Base-by-base conservation (phyloP, 2,888 invertebrate species). In the Clostera curtula region DNA sequence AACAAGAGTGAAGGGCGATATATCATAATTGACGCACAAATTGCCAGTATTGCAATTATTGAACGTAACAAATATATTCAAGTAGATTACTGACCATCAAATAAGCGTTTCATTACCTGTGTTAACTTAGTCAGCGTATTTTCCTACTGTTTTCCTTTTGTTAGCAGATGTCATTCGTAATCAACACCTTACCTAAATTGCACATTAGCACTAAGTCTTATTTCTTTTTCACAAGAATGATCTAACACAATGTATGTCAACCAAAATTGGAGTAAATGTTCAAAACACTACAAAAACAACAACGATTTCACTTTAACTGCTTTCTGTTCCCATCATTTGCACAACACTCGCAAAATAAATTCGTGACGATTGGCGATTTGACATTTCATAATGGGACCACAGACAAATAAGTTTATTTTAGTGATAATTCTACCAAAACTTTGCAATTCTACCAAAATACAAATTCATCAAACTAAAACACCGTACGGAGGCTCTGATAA, bases 161-260 rank as follows among this genome's bases (percentile, higher is more conserved):
- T 68, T 76, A 70, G 48, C 67, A 76, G 71, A 76, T 74, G 76
- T 76, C 80, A 79, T 74, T 67, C 70, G 77, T 73, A 75, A 73
- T 75, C 71, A 79, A 74, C 76, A 70, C 68, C 68, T 63, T 65
- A 64, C 73, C 76, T 80, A 80, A 77, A 75, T 69, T 77, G 75
- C 61, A 70, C 71, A 57, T 56, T 60, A 64, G 61, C 58, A 54
- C 61, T 56, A 63, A 62, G 56, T 59, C 62, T 65, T n/a, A n/a
- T 61, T 22, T 4, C 9, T 22, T 21, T 12, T 57, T 47, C 57
- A 58, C 61, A 58, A 46, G 39, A 55, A 57, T 51, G 43, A 53
- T 43, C 46, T 55, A 56, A 63, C 52, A 52, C 20, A 27, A 36
- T 20, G 34, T 49, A 41, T 48, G 31, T 47, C 43, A 47, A 49